A percentile compares a stretch with the other conserved stretches of the same genome.
Evolutionary conservation across 2,888 invertebrate species (phyloP).

Genomic region (Phymatocera aterrima): DNA sequence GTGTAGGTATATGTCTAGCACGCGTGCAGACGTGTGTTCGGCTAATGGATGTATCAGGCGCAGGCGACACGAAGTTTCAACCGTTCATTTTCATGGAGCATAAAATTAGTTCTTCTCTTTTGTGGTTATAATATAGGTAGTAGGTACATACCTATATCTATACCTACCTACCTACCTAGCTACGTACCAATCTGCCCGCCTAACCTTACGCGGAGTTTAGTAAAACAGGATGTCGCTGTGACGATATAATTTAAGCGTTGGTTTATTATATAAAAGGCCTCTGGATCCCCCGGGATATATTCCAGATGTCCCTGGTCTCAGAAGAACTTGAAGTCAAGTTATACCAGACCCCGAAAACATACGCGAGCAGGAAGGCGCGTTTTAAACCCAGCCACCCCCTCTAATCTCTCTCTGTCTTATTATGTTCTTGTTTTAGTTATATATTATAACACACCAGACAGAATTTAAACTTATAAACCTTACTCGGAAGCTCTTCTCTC

Average conservation of each 20-base stretch:
- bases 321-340: conserved; percentile 42
- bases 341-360: conserved; percentile 31
- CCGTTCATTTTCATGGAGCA: conserved; percentile 42
- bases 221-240: conserved; percentile 42
- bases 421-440: conserved; percentile 20
- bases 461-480: not conserved
- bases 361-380: conserved; percentile 32
- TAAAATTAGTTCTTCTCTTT: conserved; percentile 43
- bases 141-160: too few relatives aligned
- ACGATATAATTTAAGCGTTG: conserved; percentile 47
- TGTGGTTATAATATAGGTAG: too few relatives aligned
- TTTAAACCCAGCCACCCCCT: conserved; percentile 40
- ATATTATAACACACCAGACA: conserved; percentile 15
- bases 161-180: too few relatives aligned
- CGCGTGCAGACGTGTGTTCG: not conserved
- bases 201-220: conserved; percentile 21
- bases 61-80: conserved; percentile 13
- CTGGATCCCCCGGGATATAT: conserved; percentile 53
- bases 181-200: too few relatives aligned
- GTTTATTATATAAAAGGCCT: conserved; percentile 48
- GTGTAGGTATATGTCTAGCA: not conserved
- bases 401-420: conserved; percentile 35
- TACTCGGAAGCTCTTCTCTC: not conserved
- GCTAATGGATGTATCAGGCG: not conserved
- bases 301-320: conserved; percentile 60